Base-by-base conservation (phyloP, 2,113 vertebrate species). In the Ochotona princeps region DNA sequence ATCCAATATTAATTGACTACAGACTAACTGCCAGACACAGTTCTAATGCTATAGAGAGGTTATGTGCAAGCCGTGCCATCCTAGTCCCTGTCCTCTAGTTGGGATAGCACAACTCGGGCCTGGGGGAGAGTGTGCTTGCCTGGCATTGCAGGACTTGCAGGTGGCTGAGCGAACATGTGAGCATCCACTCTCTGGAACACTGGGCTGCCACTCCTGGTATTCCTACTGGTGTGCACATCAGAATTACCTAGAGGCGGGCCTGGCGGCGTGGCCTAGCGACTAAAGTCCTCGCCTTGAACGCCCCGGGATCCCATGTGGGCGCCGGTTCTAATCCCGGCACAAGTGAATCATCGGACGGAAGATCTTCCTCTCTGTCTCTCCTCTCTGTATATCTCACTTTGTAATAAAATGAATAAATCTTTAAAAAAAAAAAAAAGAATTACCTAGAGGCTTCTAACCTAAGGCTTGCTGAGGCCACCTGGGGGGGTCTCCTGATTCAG, bases 191-290 rank as follows among this genome's bases (percentile, higher is more conserved):
- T 18, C 73, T 32, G 30, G 25, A 44, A 38, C 26, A 20, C 8
- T 8, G 0, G 13, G 10, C 49, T 38, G 0, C 32, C 49, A 44
- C 21, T 35, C 21, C 1, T 8, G 17, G 28, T 51, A 82, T 76
- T 66, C 80, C 61, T n/a, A 73, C 35, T 26, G 44, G 30, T 66
- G 20, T 4, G 17, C 26, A 75, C 21, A 15, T n/a, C 60, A 51
- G 57, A 67, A 66, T 80, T 83, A 60, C 61, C 92, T 78, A 3
- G 61, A 92, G 73, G n/a, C n/a, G n/a, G n/a, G n/a, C n/a, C n/a
- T n/a, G n/a, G n/a, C n/a, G n/a, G n/a, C n/a, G n/a, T n/a, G n/a
- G n/a, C n/a, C n/a, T n/a, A n/a, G n/a, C n/a, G n/a, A n/a, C n/a
- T n/a, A n/a, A n/a, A n/a, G n/a, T n/a, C n/a, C n/a, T n/a, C n/a